Conservation (phyloP, 2,113 vertebrate species). For the Mixornis gularis region DNA sequence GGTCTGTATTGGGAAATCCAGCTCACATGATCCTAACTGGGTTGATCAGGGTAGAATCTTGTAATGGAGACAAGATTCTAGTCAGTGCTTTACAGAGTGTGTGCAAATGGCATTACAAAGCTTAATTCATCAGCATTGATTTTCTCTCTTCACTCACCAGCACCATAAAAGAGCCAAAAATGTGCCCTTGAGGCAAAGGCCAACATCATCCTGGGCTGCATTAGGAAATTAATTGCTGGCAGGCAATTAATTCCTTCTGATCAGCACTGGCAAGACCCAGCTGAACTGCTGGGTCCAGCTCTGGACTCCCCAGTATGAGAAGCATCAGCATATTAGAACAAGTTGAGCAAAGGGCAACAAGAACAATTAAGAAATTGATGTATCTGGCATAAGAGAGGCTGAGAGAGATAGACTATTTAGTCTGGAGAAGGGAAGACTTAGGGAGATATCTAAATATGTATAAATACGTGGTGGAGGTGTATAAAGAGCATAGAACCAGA, state of each 20-base stretch:
- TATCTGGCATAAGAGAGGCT: not conserved
- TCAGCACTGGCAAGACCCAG: not conserved
- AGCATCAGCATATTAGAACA: not conserved
- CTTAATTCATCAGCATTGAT: not conserved
- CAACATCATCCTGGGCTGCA: not conserved
- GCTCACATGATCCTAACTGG: not conserved
- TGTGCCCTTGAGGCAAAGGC: not conserved
- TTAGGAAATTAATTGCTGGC: not conserved
- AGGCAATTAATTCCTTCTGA: not conserved
- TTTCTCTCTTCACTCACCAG: not conserved
- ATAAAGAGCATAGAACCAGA: not conserved
- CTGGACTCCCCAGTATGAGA: not conserved
- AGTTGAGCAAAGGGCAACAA: not conserved
- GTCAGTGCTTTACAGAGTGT: not conserved
- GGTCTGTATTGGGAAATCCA: not conserved
- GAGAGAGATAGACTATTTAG: not conserved
- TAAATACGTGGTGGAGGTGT: not conserved
- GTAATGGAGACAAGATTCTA: not conserved
- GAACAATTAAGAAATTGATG: not conserved
- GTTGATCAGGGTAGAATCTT: not conserved
- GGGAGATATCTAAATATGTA: not conserved
- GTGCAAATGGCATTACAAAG: not conserved
- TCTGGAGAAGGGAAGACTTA: not conserved
- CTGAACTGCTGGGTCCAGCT: not conserved
- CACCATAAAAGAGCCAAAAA: not conserved